phyloP scores from a whole-genome alignment of 1,140 invertebrate genomes.

The Papilio machaon region DNA sequence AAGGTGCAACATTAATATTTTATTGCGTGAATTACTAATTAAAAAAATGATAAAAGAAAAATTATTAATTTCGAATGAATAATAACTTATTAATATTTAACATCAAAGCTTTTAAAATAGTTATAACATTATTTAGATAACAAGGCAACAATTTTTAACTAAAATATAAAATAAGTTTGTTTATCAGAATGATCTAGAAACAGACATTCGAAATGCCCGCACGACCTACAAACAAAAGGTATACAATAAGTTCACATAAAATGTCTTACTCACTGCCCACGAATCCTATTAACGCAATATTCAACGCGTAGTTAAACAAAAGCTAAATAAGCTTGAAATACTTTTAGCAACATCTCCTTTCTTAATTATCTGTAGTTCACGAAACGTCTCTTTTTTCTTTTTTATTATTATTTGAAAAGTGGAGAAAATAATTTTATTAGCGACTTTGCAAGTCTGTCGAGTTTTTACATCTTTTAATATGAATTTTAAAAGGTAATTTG shows the following conservation, averaged over 20 bases:
- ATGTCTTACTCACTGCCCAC: slow-evolving; percentile 18
- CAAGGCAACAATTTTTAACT: background rate
- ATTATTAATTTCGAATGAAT: too few species aligned
- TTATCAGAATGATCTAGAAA: slow-evolving; percentile 34
- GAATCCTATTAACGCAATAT: slow-evolving; percentile 10
- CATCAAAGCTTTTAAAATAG: too few species aligned
- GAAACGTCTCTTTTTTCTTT: background rate
- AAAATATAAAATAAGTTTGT: slow-evolving; percentile 10
- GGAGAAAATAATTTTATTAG: too few species aligned
- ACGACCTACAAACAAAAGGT: slow-evolving; percentile 25
- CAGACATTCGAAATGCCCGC: slow-evolving; percentile 26
- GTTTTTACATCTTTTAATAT: too few species aligned
- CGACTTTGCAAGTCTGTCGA: too few species aligned
- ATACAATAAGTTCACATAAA: slow-evolving; percentile 30
- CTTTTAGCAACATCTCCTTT: background rate
- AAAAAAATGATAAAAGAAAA: too few species aligned
- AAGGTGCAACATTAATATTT: too few species aligned
- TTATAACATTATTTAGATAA: background rate
- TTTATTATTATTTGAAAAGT: background rate
- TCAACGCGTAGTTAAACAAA: background rate
- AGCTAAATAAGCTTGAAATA: background rate
- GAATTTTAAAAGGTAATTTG: too few species aligned
- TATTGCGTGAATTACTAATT: too few species aligned
- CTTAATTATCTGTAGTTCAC: background rate
- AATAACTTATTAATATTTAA: too few species aligned